Conservation (phyloP, 2,797 vertebrate genomes). For the Smutsia temminckii region DNA sequence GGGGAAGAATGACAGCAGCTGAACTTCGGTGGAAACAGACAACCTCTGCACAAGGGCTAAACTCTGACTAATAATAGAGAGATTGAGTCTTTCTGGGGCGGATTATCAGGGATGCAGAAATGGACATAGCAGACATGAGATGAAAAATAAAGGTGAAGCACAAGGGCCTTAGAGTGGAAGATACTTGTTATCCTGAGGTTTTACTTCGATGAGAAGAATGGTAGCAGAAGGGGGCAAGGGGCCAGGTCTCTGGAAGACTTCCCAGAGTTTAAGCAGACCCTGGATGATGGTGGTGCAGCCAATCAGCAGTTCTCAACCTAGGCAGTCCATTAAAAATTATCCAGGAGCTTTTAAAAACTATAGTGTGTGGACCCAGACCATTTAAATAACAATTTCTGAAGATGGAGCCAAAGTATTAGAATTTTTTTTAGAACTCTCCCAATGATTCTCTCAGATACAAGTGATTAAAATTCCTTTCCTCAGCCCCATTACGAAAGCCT, state of each 20-base stretch:
- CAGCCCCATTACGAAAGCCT: background rate
- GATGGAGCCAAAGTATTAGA: background rate
- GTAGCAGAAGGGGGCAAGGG: background rate
- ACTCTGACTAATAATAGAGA: background rate
- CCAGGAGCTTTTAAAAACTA: background rate
- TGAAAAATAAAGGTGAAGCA: background rate
- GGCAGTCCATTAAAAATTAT: background rate
- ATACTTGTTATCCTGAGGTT: background rate
- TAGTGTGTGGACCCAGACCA: background rate
- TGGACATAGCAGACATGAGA: background rate
- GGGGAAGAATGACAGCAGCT: background rate
- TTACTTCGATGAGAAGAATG: background rate
- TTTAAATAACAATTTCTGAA: background rate
- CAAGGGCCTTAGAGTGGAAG: background rate
- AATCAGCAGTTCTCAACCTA: background rate
- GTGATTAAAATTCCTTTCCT: slow-evolving; percentile 22
- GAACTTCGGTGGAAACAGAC: background rate
- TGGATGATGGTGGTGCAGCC: background rate
- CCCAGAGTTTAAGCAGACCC: background rate
- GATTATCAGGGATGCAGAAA: background rate
- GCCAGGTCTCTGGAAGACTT: background rate
- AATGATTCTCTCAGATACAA: background rate
- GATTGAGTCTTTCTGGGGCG: background rate
- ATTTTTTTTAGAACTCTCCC: background rate
- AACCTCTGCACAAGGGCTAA: background rate